phyloP scores from a whole-genome alignment of 2,888 invertebrate species.

The Heliconius erato region DNA sequence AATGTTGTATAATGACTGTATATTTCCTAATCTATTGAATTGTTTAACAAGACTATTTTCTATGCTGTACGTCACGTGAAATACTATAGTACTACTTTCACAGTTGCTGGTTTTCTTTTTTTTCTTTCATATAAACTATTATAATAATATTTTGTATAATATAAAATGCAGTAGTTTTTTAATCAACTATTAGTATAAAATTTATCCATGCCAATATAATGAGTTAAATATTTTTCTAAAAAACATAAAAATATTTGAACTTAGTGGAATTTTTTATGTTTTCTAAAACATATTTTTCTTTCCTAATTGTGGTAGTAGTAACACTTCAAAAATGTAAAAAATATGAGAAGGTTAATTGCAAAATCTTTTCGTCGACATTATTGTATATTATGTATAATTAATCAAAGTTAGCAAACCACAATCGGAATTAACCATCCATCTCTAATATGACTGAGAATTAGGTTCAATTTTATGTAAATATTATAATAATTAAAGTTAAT shows the following conservation, averaged over 20 bases:
- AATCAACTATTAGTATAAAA: background rate
- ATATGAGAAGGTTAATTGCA: conserved; percentile 14
- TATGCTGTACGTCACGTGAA: background rate
- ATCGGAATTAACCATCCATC: conserved; percentile 58
- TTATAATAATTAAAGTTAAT: conserved; percentile 67
- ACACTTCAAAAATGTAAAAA: too few species aligned
- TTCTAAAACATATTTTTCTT: too few species aligned
- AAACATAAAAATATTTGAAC: too few species aligned
- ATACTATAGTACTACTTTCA: conserved; percentile 25
- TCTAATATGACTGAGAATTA: conserved; percentile 83
- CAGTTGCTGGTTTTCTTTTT: conserved; percentile 24
- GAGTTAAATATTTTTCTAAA: background rate
- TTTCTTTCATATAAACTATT: conserved; percentile 4
- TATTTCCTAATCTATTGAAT: conserved; percentile 27
- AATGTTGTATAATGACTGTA: conserved; percentile 31
- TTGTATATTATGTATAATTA: conserved; percentile 42
- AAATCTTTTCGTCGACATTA: conserved; percentile 28
- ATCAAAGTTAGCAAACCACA: conserved; percentile 33
- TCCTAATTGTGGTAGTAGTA: too few species aligned
- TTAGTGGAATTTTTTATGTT: too few species aligned
- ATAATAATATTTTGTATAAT: conserved; percentile 12
- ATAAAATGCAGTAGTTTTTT: conserved; percentile 8
- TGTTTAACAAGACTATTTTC: conserved; percentile 21
- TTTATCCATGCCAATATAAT: conserved; percentile 25
- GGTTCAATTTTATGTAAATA: conserved; percentile 83